Evolutionary conservation across 92 coral and sea anemone species (phyloP), one percentile per base, ranked within the genome.

Genomic region (Meandrina meandrites): DNA sequence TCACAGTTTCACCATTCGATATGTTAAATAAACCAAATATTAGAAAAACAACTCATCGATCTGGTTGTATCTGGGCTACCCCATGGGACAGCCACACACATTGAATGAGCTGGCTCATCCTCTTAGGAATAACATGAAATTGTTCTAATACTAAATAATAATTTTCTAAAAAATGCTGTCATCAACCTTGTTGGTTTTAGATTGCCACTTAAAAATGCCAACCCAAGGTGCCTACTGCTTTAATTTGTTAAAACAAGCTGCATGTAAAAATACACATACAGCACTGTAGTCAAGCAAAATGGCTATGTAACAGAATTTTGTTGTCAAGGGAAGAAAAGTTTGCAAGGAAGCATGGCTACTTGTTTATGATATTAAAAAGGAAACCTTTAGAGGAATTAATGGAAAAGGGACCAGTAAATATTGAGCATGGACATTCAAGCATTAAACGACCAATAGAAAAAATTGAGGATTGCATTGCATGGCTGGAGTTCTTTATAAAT

Each of bases 341-440:
- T 92, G 93, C 84, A 92, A 79, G 79, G 67, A 75, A 42, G 90
- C 94, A 35, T 92, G 94, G 94, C 30, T 90, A 45, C 78, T 37
- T 42, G 90, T 73, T 30, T 80, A 90, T 57, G 86, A 81, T 28
- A 81, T 90, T 15, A 90, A 73, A 56, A 21, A 62, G 56, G 80
- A 80, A 40, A 72, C 79, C 8, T 86, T 75, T 72, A 22, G 86
- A 7, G 35, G 88, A 71, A 50, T 92, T 6, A 10, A 30, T 81
- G 36, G 57, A 80, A 58, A 57, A 90, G 28, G 93, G 95, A 13
- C 28, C 31, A 7, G 62, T 78, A 31, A 24, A 76, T 18, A 47
- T 89, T 36, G 89, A 82, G 66, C 93, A 92, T 79, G 91, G 93
- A 18, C 72, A 87, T 82, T 87, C 73, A 13, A 89, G 93, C 56